phyloP scores from a whole-genome alignment of 2,888 invertebrate species.

The Megaustenia siamemsis region DNA sequence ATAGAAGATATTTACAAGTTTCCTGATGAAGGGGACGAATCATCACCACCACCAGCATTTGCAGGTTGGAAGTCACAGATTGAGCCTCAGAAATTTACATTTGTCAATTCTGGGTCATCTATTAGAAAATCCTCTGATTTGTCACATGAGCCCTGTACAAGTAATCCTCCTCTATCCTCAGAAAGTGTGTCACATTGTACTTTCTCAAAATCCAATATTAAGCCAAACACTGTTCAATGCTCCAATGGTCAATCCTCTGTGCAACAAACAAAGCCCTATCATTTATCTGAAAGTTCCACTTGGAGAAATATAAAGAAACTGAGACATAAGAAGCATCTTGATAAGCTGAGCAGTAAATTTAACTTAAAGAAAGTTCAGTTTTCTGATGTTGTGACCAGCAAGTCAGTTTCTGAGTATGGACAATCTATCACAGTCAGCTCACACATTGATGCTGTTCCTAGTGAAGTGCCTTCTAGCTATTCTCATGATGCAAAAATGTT shows the following conservation, averaged over 20 bases:
- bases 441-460: neutral
- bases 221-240: neutral
- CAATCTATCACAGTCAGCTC: constrained; percentile 6
- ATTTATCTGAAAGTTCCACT: neutral
- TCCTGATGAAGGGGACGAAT: constrained; percentile 32
- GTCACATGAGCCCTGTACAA: neutral
- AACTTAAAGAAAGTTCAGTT: constrained; percentile 47
- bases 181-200: neutral
- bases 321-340: neutral
- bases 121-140: neutral
- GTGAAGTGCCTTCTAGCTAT: neutral
- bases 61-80: neutral
- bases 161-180: neutral
- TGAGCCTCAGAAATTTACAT: constrained; percentile 29
- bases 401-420: constrained; percentile 18
- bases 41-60: constrained; percentile 22
- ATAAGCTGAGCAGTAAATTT: neutral
- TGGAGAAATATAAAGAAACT: constrained; percentile 38
- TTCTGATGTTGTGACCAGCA: constrained; percentile 38
- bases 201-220: neutral
- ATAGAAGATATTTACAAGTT: constrained; percentile 49
- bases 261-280: neutral
- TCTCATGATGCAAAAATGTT: neutral
- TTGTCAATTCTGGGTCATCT: neutral
- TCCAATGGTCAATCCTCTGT: neutral